Evolutionary conservation across 2,113 vertebrate species (phyloP), one percentile per base, ranked within the genome.

Genomic region (Nymphicus hollandicus): DNA sequence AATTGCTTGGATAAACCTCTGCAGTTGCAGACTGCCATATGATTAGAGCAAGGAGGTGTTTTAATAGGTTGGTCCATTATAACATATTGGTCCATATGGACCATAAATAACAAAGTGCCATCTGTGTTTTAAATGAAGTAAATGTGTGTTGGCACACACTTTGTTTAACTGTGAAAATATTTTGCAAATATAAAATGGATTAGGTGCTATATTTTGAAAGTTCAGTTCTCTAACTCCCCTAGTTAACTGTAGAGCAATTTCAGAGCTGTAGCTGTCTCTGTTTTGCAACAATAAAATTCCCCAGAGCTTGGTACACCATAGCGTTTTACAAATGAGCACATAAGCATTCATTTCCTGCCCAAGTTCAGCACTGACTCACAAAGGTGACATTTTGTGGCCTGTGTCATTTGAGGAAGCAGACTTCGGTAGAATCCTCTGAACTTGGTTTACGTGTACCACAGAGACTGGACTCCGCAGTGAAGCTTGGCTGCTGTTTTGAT

Each of bases 391-490:
- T 64, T 8, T 9, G 17, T 52, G 82, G 55, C 22, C 29, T 37
- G 25, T 44, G 52, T 72, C 58, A 23, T 25, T 35, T 73, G 28
- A 92, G 23, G 66, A 86, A 92, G 47, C 18, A 76, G 58, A 46
- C 4, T 8, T 37, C 0, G 0, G 13, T 2, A 8, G 20, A 72
- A 31, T 46, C 23, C 53, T 55, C 39, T 80, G 43, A 41, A n/a
- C 0, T 0, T 53, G 31, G 23, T 53, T 71, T 28, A 3, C 7
- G 17, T 66, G 28, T 16, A 3, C 70, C 11, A 24, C 6, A 17
- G 74, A 65, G 37, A 11, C 41, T 25, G 27, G 3, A 22, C 43
- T 58, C 70, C 61, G 37, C 37, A 58, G 47, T 16, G 43, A 76
- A 79, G 11, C 43, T 52, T 58, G 31, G n/a, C 22, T 50, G 33